Evolutionary conservation across 1,140 invertebrate genomes (phyloP), one percentile per base, ranked within the genome.

Genomic region (Drosophila nannoptera): DNA sequence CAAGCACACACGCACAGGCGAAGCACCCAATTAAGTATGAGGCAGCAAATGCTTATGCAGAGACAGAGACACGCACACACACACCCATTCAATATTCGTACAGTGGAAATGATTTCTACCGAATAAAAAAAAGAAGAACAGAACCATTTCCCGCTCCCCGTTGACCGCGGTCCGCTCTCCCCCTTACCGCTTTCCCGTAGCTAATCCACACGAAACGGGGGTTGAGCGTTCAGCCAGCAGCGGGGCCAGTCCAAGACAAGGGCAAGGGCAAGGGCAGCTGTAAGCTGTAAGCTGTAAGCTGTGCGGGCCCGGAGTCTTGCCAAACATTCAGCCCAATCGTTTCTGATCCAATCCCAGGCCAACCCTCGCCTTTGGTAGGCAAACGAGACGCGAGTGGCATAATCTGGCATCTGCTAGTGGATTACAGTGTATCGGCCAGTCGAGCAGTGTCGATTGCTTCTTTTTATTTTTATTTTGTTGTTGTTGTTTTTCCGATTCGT

Each of bases 211-310:
- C 0, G 5, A 43, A 43, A 67, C 33, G 32, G 40, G 48, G 65
- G 46, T 46, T 68, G 65, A 14, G 38, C 49, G 45, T 4, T 14
- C 12, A 16, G 14, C 7, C 11, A 38, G 36, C 9, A n/a, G 29
- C 38, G 49, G 45, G 50, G n/a, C 31, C n/a, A 12, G 16, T 8
- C 14, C 52, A 58, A 58, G 14, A 7, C 55, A 60, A 59, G 45
- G 48, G 38, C 64, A 52, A 60, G 36, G 64, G 55, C 48, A 68
- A 49, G 52, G 62, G 58, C 65, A 49, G 63, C 63, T 67, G 64
- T 67, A 45, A 48, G 46, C 48, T 40, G 62, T 52, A 36, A 54
- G 33, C 54, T 36, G 35, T 52, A 46, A 55, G 33, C 54, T 36
- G 35, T 35, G n/a, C 22, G 22, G n/a, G 49, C 32, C 32, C 49